Evolutionary conservation across 2,797 vertebrate species (phyloP), one percentile per base, ranked within the genome.

Genomic region (Phataginus tricuspis): DNA sequence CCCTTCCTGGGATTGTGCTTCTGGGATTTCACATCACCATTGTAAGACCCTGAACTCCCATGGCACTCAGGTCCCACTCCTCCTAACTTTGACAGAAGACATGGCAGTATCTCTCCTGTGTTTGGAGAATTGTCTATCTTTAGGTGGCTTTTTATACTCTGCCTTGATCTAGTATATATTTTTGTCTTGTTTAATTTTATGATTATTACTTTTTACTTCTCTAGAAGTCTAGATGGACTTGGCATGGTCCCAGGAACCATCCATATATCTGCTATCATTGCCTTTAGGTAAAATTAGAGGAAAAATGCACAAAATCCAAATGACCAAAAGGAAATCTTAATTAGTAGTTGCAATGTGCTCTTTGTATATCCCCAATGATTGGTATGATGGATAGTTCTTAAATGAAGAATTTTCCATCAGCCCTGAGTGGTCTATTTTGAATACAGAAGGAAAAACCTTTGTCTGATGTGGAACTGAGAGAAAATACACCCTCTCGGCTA

Each of bases 121-220:
- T 86, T 87, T 55, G 66, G 42, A 90, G 49, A 29, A 57, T 55
- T 53, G 7, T n/a, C 27, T 63, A 21, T 19, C 27, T 89, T 66
- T 80, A 82, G 12, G 23, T 89, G 45, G 2, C 11, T 91, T 86
- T 84, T 68, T 34, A 90, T 39, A 37, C 1, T 87, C 18, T 90
- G 12, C 61, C 57, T 57, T 71, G 13, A 39, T 86, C 25, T 71
- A 64, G 55, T 69, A 34, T 75, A 42, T 57, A 72, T 45, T 90
- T 71, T 72, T 45, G 45, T 91, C 7, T 71, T 96, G 14, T 84
- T 95, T 87, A 89, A 57, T 5, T 78, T 94, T 18, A 34, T 34
- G 83, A 71, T 63, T 14, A 21, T 9, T 83, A 59, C 55, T 79
- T 78, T 34, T 86, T 90, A 90, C 19, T 51, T 90, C 42, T 93